Evolutionary conservation across 2,113 vertebrate genomes (phyloP), one percentile per base, ranked within the genome.

Genomic region (Esox niger): DNA sequence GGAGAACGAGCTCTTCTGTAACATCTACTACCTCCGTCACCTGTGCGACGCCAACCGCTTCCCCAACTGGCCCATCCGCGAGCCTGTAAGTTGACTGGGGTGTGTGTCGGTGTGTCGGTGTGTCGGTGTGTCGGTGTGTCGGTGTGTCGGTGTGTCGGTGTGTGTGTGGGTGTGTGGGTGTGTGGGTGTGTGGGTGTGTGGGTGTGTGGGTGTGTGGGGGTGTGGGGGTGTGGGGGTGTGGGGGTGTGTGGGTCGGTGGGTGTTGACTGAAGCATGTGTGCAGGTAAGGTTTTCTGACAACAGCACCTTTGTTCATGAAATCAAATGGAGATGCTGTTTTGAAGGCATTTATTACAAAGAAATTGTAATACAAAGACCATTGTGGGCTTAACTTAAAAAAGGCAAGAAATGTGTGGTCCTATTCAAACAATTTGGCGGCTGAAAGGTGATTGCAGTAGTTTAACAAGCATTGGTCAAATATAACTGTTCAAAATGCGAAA

Each of bases 21-120:
- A 94, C 88, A 99, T 99, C 88, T 99, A 99, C 93, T 99, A 99
- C 90, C 96, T 99, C 90, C 94, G 95, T 79, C 97, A 99, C 82
- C 93, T 99, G 56, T 99, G 97, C 75, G 97, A 99, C 88, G 91
- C 93, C 49, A 85, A 76, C 52, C 93, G 89, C 68, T 99, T 99
- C 91, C 97, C 96, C 66, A 90, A 96, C 80, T 99, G 97, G 97
- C 96, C 95, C 23, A 96, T 99, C 85, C 92, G 95, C 91, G 97
- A 99, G 70, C 91, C 96, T 9, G 97, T 98, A 92, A 83, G 94
- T 90, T 8, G 6, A 30, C 26, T 17, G 64, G 25, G 32, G 23
- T 46, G n/a, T 33, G 43, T 61, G 17, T 58, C 25, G 23, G 6
- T 20, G n/a, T 60, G 29, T 32, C n/a, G n/a, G n/a, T n/a, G n/a